phyloP scores from a whole-genome alignment of 2,113 vertebrate genomes.

The Triplophysa dalaica region DNA sequence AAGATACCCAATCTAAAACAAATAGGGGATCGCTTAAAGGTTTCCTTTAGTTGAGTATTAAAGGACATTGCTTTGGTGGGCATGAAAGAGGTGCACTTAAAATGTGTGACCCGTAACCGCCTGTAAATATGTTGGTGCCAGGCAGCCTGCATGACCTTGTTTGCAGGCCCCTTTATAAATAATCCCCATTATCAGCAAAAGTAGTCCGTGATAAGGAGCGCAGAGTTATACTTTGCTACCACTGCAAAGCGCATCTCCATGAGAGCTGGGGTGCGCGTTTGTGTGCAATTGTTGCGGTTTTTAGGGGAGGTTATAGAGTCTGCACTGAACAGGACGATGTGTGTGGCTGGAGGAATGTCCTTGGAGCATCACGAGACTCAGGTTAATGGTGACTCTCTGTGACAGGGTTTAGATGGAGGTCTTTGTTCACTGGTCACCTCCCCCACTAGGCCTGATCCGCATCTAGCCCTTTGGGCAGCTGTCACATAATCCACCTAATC shows the following conservation, averaged over 20 bases:
- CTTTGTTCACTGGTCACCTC: conserved; percentile 73
- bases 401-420: conserved; percentile 70
- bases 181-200: conserved; percentile 37
- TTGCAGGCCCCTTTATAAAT: conserved; percentile 31
- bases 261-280: background rate
- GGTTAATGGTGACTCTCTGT: conserved; percentile 46
- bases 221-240: conserved; percentile 15
- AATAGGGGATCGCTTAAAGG: background rate
- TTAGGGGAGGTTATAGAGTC: background rate
- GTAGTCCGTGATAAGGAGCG: conserved; percentile 33
- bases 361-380: conserved; percentile 44
- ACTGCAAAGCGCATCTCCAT: background rate
- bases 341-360: conserved; percentile 44
- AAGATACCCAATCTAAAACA: background rate
- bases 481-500: conserved; percentile 84
- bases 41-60: background rate
- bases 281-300: background rate
- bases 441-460: conserved; percentile 56
- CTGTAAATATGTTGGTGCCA: background rate
- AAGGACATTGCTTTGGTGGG: background rate
- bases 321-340: conserved; percentile 28
- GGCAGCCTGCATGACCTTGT: background rate
- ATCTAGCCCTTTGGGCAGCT: conserved; percentile 78
- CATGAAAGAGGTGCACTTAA: background rate
- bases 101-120: background rate